A percentile compares a stretch with the other conserved stretches of the same genome.
phyloP scores from a whole-genome alignment of 2,888 invertebrate species.

The Cataglyphis albicans region DNA sequence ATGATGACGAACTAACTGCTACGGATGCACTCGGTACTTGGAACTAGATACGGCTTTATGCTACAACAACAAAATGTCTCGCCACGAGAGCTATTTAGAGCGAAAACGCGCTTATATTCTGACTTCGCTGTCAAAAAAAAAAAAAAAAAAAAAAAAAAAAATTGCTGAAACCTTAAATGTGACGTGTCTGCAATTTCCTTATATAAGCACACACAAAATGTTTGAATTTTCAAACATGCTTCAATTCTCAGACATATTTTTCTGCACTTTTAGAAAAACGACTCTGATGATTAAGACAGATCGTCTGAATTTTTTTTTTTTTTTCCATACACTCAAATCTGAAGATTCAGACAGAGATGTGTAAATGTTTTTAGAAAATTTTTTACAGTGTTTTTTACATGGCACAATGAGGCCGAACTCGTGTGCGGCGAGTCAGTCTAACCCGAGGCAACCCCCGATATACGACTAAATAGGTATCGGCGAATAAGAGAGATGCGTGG shows the following conservation, averaged over 20 bases:
- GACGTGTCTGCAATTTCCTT: too few species aligned
- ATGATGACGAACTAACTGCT: not conserved
- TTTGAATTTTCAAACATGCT: too few species aligned
- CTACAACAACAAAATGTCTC: not conserved
- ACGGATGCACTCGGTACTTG: not conserved
- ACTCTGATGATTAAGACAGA: too few species aligned
- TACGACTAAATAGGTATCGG: constrained; percentile 80
- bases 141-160: too few species aligned
- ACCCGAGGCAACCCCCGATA: constrained; percentile 67
- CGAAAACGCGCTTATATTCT: constrained; percentile 27
- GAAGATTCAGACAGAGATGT: too few species aligned
- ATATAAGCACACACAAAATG: too few species aligned
- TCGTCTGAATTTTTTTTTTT: too few species aligned
- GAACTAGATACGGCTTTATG: constrained; percentile 5
- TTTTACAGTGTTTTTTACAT: constrained; percentile 45
- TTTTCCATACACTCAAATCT: too few species aligned
- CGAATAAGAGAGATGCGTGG: constrained; percentile 83
- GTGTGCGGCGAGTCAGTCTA: constrained; percentile 62
- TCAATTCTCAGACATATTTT: too few species aligned
- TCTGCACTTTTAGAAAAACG: too few species aligned
- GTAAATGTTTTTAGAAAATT: too few species aligned
- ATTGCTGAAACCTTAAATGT: too few species aligned
- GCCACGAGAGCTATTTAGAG: not conserved
- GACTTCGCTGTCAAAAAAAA: not conserved
- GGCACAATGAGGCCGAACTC: constrained; percentile 59